Evolutionary conservation across 2,888 invertebrate genomes (phyloP).

Genomic region (Eristalinus sepulchralis): DNA sequence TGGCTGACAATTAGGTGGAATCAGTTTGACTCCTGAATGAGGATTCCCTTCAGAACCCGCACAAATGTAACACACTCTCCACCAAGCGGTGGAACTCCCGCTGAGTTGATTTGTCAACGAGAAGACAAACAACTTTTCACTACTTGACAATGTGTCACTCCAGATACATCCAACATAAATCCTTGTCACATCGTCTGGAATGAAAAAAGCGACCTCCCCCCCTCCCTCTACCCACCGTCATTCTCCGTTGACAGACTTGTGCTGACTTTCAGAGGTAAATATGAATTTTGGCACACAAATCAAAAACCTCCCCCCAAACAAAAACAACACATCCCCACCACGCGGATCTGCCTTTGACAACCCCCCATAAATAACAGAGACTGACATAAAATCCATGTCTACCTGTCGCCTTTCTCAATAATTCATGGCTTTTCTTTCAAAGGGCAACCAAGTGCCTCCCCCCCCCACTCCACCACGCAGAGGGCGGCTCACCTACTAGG

Average conservation of each 20-base stretch:
- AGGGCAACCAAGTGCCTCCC: neutral
- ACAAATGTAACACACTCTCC: neutral
- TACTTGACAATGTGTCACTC: neutral
- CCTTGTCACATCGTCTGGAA: neutral
- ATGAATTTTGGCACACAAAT: slow-evolving; percentile 43
- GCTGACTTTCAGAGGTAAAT: slow-evolving; percentile 6
- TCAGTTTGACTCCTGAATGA: too few relatives aligned
- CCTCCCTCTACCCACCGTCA: too few relatives aligned
- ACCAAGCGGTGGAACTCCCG: neutral
- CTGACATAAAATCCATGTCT: slow-evolving; percentile 55
- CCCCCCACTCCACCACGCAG: too few relatives aligned
- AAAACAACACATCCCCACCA: neutral
- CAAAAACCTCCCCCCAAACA: neutral
- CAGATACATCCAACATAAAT: neutral
- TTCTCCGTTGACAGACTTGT: neutral
- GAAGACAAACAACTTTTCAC: neutral
- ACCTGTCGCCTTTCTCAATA: slow-evolving; percentile 56
- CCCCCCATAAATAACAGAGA: slow-evolving; percentile 49
- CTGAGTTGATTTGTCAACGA: neutral
- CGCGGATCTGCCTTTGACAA: slow-evolving; percentile 7
- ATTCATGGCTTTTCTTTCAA: slow-evolving; percentile 37
- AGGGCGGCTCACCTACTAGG: neutral
- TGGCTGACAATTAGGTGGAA: neutral
- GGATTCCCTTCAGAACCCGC: neutral
- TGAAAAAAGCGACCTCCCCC: neutral